Conservation (phyloP, 2,888 invertebrate genomes). For the Leptogaster cylindrica region DNA sequence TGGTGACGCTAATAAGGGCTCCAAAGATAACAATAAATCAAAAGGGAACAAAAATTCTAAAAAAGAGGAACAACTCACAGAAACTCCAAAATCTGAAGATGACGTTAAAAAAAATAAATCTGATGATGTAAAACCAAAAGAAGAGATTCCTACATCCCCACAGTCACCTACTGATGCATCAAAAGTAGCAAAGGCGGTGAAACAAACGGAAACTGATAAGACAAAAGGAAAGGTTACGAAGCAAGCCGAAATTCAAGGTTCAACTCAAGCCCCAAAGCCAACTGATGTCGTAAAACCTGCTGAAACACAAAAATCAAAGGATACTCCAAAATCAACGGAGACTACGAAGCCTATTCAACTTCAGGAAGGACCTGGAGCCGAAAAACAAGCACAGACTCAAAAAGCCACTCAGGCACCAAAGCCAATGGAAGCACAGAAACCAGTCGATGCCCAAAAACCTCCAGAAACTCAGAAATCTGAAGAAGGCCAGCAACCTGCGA, state of each 20-base stretch:
- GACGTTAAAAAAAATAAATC: not conserved
- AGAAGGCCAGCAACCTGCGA: conserved; percentile 42
- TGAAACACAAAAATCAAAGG: conserved; percentile 67
- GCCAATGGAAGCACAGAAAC: conserved; percentile 80
- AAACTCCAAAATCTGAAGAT: not conserved
- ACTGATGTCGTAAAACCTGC: conserved; percentile 79
- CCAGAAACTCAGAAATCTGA: conserved; percentile 83
- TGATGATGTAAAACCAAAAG: not conserved
- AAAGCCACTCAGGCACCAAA: conserved; percentile 88
- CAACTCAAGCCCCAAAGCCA: conserved; percentile 63
- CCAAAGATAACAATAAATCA: no score
- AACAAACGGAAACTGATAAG: not conserved
- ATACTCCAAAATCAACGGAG: conserved; percentile 75
- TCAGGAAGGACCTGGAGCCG: conserved; percentile 57
- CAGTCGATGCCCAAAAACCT: conserved; percentile 63
- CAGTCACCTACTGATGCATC: conserved; percentile 84
- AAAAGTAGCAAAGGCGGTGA: conserved; percentile 68
- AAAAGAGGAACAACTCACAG: not conserved
- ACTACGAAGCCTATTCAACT: conserved; percentile 61
- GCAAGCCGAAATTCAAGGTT: conserved; percentile 61
- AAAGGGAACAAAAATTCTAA: no score
- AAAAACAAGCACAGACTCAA: conserved; percentile 25
- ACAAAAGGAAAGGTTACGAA: conserved; percentile 66
- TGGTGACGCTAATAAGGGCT: no score
- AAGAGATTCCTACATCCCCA: no score